Evolutionary conservation across 2,113 vertebrate genomes (phyloP).

Genomic region (Calidris pugnax): DNA sequence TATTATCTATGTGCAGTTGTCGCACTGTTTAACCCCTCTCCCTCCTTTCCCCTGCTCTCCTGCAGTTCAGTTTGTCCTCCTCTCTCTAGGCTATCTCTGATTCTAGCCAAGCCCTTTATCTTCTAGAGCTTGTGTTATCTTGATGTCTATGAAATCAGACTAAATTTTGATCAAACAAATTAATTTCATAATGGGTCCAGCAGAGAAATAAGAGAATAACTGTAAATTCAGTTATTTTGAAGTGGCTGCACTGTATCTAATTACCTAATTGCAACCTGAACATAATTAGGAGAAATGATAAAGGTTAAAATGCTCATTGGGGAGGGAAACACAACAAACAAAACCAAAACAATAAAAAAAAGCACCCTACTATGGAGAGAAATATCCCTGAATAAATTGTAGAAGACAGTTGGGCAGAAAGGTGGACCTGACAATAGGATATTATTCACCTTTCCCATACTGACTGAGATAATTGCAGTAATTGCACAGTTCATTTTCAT

Average conservation of each 20-base stretch:
- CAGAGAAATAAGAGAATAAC: not conserved
- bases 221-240: constrained; percentile 13
- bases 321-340: not conserved
- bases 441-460: not conserved
- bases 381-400: not conserved
- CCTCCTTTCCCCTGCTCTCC: not conserved
- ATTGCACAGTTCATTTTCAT: not conserved
- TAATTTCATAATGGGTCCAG: not conserved
- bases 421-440: not conserved
- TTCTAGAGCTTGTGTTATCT: not conserved
- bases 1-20: not conserved
- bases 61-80: not conserved
- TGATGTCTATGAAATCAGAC: not conserved
- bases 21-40: not conserved
- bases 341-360: not conserved
- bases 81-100: not conserved
- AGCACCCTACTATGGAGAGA: not conserved
- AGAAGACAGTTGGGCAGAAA: not conserved
- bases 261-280: constrained; percentile 5
- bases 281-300: not conserved
- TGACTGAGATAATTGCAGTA: not conserved
- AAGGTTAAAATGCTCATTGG: not conserved
- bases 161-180: not conserved
- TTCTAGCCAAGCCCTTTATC: not conserved
- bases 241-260: not conserved